Percentiles rank a stretch among this genome's conserved stretches.
These are phyloP conservation scores for Andrena praecox DNA, from an alignment of 2,888 invertebrate genomes.

Conservation along the genomic window DNA sequence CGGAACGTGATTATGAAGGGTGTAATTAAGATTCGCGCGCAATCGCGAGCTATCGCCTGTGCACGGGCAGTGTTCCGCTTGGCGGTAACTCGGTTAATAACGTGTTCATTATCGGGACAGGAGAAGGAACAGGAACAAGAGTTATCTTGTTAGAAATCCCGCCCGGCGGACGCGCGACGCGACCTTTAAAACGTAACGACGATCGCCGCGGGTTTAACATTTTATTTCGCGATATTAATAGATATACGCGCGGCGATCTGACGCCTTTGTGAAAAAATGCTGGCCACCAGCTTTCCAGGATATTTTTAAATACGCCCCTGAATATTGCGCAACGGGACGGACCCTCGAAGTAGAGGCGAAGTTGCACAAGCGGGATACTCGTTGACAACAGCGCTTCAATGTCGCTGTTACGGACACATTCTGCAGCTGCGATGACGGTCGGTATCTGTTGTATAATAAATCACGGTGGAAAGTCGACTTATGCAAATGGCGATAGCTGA, in stretches of 20 bases:
- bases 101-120: constrained; percentile 43
- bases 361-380: constrained; percentile 24
- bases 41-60: constrained; percentile 27
- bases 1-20: constrained; percentile 16
- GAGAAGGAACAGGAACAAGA: constrained; percentile 45
- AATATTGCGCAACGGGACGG: constrained; percentile 15
- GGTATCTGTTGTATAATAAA: constrained; percentile 26
- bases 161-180: not conserved
- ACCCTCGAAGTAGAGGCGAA: not conserved
- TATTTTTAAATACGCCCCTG: constrained; percentile 18
- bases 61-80: constrained; percentile 19
- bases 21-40: constrained; percentile 24
- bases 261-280: constrained; percentile 12
- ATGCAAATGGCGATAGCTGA: not conserved
- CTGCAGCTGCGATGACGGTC: constrained; percentile 13
- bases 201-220: constrained; percentile 12
- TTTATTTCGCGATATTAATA: constrained; percentile 31
- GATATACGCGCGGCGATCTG: not conserved
- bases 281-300: not conserved
- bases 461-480: not conserved
- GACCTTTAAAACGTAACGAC: constrained; percentile 14
- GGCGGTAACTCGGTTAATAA: constrained; percentile 44
- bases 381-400: constrained; percentile 4
- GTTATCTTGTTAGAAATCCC: constrained; percentile 43
- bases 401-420: constrained; percentile 12